phyloP scores from a whole-genome alignment of 2,888 invertebrate genomes.

The Athalia circularis region DNA sequence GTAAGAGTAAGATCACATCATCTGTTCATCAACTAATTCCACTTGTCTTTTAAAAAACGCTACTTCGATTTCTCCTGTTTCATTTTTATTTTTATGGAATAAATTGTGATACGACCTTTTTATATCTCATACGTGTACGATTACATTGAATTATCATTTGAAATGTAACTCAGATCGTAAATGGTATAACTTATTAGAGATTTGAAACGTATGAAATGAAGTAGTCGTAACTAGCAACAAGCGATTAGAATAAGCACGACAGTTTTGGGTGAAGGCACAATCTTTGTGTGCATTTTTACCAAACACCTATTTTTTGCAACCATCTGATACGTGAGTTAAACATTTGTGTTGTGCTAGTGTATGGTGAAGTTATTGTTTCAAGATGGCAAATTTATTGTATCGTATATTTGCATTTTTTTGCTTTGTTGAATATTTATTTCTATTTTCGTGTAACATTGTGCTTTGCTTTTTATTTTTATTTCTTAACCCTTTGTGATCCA shows the following conservation, averaged over 20 bases:
- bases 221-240: not conserved
- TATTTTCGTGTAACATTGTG: not conserved
- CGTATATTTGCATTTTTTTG: no score
- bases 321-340: conserved; percentile 36
- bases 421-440: not conserved
- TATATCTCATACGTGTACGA: not conserved
- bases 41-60: conserved; percentile 39
- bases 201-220: not conserved
- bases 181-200: not conserved
- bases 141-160: not conserved
- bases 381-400: no score
- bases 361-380: not conserved
- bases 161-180: not conserved
- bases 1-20: conserved; percentile 76
- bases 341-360: conserved; percentile 15
- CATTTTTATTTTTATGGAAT: not conserved
- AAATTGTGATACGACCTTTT: not conserved
- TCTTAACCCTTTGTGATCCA: no score
- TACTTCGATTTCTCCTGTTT: conserved; percentile 36
- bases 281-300: conserved; percentile 22
- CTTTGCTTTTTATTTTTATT: no score
- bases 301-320: conserved; percentile 22
- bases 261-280: conserved; percentile 20
- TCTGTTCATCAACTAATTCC: conserved; percentile 48
- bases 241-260: conserved; percentile 12